Percentiles rank a stretch among this genome's conserved stretches.
Conservation (phyloP, 2,113 vertebrate genomes). For the Thinocorus orbignyianus region DNA sequence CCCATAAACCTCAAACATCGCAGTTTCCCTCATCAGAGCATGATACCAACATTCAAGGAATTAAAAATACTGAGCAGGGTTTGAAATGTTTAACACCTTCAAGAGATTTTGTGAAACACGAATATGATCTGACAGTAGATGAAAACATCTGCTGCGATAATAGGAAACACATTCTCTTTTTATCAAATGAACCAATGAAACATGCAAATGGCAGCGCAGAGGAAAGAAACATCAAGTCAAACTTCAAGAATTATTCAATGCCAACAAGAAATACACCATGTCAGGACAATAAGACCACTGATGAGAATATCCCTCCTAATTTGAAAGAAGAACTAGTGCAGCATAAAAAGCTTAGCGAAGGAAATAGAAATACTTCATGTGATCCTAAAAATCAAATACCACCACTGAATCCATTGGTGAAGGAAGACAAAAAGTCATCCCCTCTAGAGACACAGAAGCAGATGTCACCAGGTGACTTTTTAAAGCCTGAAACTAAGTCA, state of each 20-base stretch:
- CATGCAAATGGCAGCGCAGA: background rate
- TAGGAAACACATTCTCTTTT: background rate
- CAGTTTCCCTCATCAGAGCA: background rate
- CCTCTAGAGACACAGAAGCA: background rate
- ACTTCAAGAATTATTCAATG: background rate
- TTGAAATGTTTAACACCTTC: background rate
- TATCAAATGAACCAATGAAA: background rate
- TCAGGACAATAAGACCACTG: background rate
- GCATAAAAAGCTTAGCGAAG: background rate
- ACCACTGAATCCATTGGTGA: background rate
- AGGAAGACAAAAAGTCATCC: background rate
- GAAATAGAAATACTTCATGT: background rate
- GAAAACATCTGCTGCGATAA: background rate
- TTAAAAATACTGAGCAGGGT: background rate
- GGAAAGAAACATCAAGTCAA: background rate
- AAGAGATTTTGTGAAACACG: background rate
- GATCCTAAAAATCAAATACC: background rate
- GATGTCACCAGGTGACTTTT: background rate
- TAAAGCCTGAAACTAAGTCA: background rate
- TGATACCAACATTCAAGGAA: background rate
- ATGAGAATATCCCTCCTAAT: background rate
- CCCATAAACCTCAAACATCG: background rate
- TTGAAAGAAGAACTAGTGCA: background rate
- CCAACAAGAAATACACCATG: background rate
- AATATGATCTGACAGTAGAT: background rate